Conservation (phyloP, 2,888 invertebrate species). For the Coelogynopora nodosa region DNA sequence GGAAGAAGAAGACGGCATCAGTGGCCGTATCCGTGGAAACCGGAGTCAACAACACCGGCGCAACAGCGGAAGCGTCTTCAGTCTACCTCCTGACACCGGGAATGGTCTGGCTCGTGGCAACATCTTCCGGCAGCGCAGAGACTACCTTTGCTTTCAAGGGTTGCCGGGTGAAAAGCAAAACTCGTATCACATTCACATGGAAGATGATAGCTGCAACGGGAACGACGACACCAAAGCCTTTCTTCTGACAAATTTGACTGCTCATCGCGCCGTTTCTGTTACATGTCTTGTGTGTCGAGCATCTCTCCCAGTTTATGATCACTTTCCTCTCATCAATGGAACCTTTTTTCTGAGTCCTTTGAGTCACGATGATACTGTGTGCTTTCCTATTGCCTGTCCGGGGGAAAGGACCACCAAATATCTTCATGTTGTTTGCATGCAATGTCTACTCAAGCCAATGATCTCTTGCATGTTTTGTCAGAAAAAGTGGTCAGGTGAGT, state of each 20-base stretch:
- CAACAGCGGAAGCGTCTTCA: background rate
- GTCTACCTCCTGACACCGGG: constrained; percentile 1
- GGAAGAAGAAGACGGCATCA: background rate
- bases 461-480: constrained; percentile 80
- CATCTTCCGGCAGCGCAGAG: constrained; percentile 84
- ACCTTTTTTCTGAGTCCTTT: constrained; percentile 90
- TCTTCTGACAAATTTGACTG: constrained; percentile 86
- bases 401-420: constrained; percentile 65
- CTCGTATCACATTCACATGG: constrained; percentile 98
- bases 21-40: background rate
- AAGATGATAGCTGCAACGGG: constrained; percentile 95
- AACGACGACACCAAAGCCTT: constrained; percentile 95
- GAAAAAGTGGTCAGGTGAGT: constrained; percentile 71
- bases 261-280: constrained; percentile 82
- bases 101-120: constrained; percentile 51
- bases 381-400: constrained; percentile 37
- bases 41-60: background rate
- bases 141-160: constrained; percentile 66
- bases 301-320: constrained; percentile 85
- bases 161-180: constrained; percentile 91
- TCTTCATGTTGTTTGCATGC: constrained; percentile 89
- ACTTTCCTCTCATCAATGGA: constrained; percentile 93
- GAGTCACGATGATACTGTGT: constrained; percentile 40
- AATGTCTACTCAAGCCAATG: constrained; percentile 64
- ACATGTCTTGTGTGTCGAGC: constrained; percentile 75